phyloP scores from a whole-genome alignment of 2,888 invertebrate species.

The Acheta domesticus region DNA sequence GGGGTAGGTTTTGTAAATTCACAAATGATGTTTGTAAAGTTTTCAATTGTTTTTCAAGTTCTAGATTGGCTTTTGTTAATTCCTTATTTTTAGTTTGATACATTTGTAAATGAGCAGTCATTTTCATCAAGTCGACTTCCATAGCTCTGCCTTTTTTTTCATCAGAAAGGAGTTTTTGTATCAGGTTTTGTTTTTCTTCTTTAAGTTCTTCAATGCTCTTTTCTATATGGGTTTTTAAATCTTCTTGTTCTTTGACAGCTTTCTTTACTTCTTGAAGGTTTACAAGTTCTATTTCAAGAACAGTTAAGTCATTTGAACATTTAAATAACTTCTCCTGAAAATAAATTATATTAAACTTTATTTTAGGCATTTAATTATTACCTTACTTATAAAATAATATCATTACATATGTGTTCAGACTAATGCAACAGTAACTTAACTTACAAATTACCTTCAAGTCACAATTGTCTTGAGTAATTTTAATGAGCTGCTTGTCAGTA shows the following conservation, averaged over 20 bases:
- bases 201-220: neutral
- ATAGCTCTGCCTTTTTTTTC: neutral
- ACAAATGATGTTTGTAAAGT: neutral
- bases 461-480: neutral
- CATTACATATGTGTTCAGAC: neutral
- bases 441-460: neutral
- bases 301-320: neutral
- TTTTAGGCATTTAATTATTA: no score
- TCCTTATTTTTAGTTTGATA: neutral
- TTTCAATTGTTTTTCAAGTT: neutral
- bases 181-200: neutral
- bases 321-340: neutral
- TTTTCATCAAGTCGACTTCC: neutral
- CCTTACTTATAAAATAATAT: neutral
- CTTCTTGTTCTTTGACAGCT: neutral
- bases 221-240: neutral
- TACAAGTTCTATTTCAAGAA: neutral
- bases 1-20: neutral
- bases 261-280: neutral
- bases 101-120: neutral
- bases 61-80: neutral
- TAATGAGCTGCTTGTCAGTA: neutral
- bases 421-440: neutral
- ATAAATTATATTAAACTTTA: neutral
- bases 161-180: neutral